These are phyloP conservation scores for Neostethus bicornis DNA, from an alignment of 2,797 vertebrate genomes.

Conservation along the genomic window DNA sequence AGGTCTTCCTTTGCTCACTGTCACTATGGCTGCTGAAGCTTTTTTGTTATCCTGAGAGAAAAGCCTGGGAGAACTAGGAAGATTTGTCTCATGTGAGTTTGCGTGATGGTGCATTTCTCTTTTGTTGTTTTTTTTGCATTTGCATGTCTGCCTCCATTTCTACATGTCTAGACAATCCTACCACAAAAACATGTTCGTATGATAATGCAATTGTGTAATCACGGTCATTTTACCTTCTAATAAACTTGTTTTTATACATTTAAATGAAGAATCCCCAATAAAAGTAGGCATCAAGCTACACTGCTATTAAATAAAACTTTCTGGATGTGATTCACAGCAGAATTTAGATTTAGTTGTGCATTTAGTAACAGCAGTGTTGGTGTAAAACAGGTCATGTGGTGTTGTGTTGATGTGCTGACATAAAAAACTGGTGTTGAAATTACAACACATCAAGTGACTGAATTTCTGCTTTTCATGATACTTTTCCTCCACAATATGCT, in stretches of 20 bases:
- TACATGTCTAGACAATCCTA: slow-evolving; percentile 21
- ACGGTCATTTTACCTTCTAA: not conserved
- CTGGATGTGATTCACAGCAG: too few relatives aligned
- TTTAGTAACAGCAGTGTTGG: not conserved
- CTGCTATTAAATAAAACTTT: too few relatives aligned
- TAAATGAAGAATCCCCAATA: not conserved
- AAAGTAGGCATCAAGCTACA: too few relatives aligned
- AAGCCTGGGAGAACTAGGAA: slow-evolving; percentile 32
- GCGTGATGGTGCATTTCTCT: slow-evolving; percentile 17
- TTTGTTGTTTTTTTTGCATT: slow-evolving; percentile 18
- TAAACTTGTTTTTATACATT: not conserved
- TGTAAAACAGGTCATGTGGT: too few relatives aligned
- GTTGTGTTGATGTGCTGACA: slow-evolving; percentile 10
- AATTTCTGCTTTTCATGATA: slow-evolving; percentile 12
- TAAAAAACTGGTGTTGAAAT: slow-evolving; percentile 12
- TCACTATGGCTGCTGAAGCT: slow-evolving; percentile 76
- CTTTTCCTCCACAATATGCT: not conserved
- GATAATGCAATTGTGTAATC: not conserved
- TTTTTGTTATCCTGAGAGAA: slow-evolving; percentile 61
- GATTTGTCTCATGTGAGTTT: slow-evolving; percentile 21
- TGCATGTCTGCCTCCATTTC: slow-evolving; percentile 8
- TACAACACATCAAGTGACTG: slow-evolving; percentile 20
- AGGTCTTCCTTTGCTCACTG: slow-evolving; percentile 77
- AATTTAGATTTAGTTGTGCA: slow-evolving; percentile 4
- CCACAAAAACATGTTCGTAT: slow-evolving; percentile 11